Evolutionary conservation across 1,140 invertebrate genomes (phyloP).

Genomic region (Musca domestica): DNA sequence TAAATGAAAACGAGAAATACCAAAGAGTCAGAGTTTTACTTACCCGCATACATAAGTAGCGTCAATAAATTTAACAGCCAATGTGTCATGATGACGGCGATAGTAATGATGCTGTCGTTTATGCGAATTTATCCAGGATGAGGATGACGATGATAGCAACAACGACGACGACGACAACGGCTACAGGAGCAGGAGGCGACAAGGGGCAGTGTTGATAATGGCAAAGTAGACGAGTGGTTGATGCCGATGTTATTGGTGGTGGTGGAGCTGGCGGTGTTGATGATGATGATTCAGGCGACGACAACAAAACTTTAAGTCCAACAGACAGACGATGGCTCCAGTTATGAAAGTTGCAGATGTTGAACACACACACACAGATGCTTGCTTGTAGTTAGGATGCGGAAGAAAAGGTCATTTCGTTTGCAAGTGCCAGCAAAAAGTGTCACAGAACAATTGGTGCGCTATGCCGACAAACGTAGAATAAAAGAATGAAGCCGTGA

Average conservation of each 20-base stretch:
- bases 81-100: slow-evolving; percentile 25
- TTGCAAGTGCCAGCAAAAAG: too few species aligned
- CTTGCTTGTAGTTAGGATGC: not conserved
- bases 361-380: not conserved
- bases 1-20: slow-evolving; percentile 7
- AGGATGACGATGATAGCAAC: not conserved
- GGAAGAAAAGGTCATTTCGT: not conserved
- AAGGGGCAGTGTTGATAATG: not conserved
- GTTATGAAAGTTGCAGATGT: slow-evolving; percentile 10
- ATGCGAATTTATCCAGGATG: not conserved
- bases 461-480: too few species aligned
- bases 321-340: too few species aligned
- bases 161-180: not conserved
- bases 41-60: slow-evolving; percentile 28
- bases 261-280: not conserved
- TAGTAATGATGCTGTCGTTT: slow-evolving; percentile 15
- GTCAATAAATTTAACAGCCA: slow-evolving; percentile 27
- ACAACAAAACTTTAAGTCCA: too few species aligned
- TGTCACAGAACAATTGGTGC: too few species aligned
- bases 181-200: too few species aligned
- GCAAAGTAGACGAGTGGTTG: not conserved
- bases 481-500: too few species aligned
- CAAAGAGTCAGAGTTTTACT: slow-evolving; percentile 5
- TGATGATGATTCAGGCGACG: not conserved
- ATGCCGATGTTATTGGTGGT: not conserved